Percentiles rank a stretch among this genome's conserved stretches.
These are phyloP conservation scores for Ailuropoda melanoleuca DNA, from an alignment of 2,113 vertebrate genomes.

Conservation along the genomic window DNA sequence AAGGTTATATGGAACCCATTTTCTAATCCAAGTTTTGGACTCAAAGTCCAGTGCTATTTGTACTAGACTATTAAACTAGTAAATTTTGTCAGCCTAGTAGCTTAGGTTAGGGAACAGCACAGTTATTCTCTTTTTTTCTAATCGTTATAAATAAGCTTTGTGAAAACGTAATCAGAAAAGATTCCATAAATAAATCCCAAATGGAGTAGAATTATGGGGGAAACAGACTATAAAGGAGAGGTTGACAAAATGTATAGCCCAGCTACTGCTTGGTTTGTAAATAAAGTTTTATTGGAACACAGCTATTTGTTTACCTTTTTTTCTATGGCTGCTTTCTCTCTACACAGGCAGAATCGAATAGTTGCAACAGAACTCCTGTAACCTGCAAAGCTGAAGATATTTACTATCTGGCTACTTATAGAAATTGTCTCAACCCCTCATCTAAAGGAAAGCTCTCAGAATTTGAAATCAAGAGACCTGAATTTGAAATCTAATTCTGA, in stretches of 20 bases:
- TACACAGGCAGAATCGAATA: neutral
- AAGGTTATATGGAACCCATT: neutral
- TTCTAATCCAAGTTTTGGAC: neutral
- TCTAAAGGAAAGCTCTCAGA: neutral
- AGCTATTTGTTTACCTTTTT: neutral
- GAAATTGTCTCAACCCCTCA: neutral
- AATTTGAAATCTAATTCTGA: conserved; percentile 1
- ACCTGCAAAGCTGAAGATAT: neutral
- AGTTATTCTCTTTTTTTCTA: neutral
- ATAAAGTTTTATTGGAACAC: neutral
- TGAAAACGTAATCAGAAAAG: neutral
- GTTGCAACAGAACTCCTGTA: neutral
- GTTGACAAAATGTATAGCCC: neutral
- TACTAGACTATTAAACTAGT: neutral
- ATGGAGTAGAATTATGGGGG: neutral
- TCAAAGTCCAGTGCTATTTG: neutral
- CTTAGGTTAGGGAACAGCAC: neutral
- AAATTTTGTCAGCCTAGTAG: neutral
- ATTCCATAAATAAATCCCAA: neutral
- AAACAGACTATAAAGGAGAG: neutral
- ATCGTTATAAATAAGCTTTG: neutral
- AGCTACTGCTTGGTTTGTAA: neutral
- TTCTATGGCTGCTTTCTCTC: neutral
- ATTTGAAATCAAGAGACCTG: neutral
- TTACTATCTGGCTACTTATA: neutral